Conservation (phyloP, 2,113 vertebrate genomes). For the Machaerirhynchus nigripectus region DNA sequence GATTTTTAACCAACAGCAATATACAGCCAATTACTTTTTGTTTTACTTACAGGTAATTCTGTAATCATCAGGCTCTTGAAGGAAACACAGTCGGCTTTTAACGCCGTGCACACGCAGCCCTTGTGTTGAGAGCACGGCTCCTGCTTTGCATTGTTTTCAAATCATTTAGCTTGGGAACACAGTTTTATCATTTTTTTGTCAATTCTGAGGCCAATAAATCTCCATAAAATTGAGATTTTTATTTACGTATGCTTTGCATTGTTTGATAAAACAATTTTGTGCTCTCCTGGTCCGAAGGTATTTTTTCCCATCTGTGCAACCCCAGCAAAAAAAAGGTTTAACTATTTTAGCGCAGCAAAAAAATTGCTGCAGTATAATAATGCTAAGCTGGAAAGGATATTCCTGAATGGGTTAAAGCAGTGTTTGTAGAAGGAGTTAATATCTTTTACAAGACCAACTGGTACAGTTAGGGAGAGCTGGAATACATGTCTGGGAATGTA, state of each 20-base stretch:
- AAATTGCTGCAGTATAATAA: neutral
- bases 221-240: neutral
- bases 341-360: neutral
- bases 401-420: neutral
- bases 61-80: constrained; percentile 27
- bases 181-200: constrained; percentile 15
- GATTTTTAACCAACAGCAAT: constrained; percentile 47
- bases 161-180: neutral
- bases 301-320: neutral
- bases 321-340: neutral
- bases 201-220: constrained; percentile 1
- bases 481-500: neutral
- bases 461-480: neutral
- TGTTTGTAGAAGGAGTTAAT: neutral
- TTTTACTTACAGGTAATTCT: constrained; percentile 45
- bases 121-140: neutral
- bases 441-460: neutral
- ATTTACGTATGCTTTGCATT: neutral
- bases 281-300: neutral
- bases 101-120: neutral
- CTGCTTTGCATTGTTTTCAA: neutral
- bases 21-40: constrained; percentile 60
- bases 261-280: neutral
- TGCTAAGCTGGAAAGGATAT: neutral
- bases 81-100: neutral